Evolutionary conservation across 2,797 vertebrate species (phyloP).

Genomic region (Meda fulgida): DNA sequence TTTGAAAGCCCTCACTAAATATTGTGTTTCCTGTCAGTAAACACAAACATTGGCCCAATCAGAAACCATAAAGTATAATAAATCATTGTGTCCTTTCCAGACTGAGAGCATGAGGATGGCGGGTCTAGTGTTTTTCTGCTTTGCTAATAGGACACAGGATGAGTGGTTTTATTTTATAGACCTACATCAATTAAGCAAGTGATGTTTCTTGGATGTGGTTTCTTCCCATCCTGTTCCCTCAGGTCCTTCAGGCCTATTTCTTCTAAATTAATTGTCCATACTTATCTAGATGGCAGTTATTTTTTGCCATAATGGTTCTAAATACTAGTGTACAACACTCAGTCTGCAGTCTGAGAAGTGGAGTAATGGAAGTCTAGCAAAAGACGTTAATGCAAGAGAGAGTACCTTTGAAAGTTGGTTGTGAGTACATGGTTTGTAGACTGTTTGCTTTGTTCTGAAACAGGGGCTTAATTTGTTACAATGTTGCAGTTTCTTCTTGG

Average conservation of each 20-base stretch:
- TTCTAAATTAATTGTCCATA: slow-evolving; percentile 23
- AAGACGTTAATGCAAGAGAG: neutral
- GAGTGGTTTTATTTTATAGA: slow-evolving; percentile 36
- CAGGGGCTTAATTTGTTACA: too few species aligned
- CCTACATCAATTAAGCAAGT: slow-evolving; percentile 25
- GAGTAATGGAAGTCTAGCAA: slow-evolving; percentile 28
- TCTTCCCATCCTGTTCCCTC: neutral
- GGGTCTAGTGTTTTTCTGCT: slow-evolving; percentile 19
- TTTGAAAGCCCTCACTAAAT: slow-evolving; percentile 56
- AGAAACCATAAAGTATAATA: slow-evolving; percentile 39
- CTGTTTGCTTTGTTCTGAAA: too few species aligned
- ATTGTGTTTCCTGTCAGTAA: slow-evolving; percentile 45
- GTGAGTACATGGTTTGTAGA: neutral
- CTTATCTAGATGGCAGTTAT: slow-evolving; percentile 10
- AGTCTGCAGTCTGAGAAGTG: slow-evolving; percentile 9
- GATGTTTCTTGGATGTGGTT: neutral
- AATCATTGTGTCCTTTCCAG: slow-evolving; percentile 37
- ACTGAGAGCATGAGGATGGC: slow-evolving; percentile 18
- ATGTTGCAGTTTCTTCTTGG: too few species aligned
- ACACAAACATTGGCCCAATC: slow-evolving; percentile 51
- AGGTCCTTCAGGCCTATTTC: neutral
- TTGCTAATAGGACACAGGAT: slow-evolving; percentile 18
- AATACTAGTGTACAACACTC: slow-evolving; percentile 8
- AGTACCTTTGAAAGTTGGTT: slow-evolving; percentile 15
- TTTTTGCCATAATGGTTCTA: slow-evolving; percentile 27